phyloP scores from a whole-genome alignment of 2,113 vertebrate species.

The Corapipo altera region DNA sequence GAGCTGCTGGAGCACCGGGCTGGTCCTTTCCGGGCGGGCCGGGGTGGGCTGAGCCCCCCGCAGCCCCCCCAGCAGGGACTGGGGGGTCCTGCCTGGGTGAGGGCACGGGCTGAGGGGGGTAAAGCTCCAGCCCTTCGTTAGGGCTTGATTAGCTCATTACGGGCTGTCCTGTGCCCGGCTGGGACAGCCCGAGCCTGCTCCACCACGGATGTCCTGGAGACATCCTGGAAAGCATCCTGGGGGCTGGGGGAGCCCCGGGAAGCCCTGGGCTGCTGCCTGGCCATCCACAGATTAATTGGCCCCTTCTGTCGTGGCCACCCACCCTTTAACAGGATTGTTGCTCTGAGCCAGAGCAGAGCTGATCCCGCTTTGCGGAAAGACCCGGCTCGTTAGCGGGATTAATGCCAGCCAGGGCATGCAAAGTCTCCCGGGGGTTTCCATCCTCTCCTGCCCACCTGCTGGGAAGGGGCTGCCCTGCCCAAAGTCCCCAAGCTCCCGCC shows the following conservation, averaged over 20 bases:
- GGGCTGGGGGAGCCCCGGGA: neutral
- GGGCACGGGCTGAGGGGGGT: neutral
- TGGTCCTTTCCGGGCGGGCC: rapidly evolving
- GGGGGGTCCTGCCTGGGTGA: neutral
- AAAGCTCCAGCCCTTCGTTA: neutral
- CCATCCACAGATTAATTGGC: rapidly evolving
- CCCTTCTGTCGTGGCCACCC: neutral
- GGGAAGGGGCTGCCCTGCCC: neutral
- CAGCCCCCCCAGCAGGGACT: neutral
- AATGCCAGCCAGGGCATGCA: no score
- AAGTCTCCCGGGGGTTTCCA: neutral
- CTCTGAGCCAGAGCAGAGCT: neutral
- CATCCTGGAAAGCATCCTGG: neutral
- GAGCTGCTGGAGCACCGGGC: neutral
- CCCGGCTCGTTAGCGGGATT: neutral
- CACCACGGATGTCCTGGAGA: neutral
- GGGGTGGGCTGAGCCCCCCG: neutral
- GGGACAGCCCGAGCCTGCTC: neutral
- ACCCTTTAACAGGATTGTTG: neutral
- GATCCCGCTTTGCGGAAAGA: neutral
- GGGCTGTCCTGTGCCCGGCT: neutral
- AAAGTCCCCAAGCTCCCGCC: rapidly evolving
- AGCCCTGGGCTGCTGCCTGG: rapidly evolving
- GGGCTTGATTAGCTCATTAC: neutral
- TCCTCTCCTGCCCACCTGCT: neutral